Percentiles rank a stretch among this genome's conserved stretches.
These are phyloP conservation scores for Coregonus suidteri DNA, from an alignment of 2,797 vertebrate species.

Conservation along the genomic window DNA sequence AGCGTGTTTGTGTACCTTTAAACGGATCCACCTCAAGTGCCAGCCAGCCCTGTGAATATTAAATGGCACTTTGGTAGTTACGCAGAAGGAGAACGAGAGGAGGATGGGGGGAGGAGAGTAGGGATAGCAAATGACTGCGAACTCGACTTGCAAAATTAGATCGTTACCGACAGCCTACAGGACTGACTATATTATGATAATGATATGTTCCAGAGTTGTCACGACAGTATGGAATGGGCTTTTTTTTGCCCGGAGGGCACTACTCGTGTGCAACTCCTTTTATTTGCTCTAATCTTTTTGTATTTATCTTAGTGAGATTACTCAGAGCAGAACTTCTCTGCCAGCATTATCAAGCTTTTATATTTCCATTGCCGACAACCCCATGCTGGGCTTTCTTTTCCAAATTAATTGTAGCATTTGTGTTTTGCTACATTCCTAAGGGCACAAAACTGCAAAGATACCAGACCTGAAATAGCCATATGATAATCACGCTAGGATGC, in stretches of 20 bases:
- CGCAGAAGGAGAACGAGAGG: constrained; percentile 25
- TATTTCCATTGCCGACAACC: constrained; percentile 22
- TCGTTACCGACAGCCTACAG: constrained; percentile 64
- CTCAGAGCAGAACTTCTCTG: constrained; percentile 46
- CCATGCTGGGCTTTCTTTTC: constrained; percentile 34
- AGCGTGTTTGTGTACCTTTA: constrained; percentile 42
- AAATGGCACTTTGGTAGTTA: constrained; percentile 49
- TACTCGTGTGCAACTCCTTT: constrained; percentile 56
- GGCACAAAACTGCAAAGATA: constrained; percentile 17
- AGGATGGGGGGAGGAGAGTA: constrained; percentile 40
- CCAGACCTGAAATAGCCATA: constrained; percentile 19
- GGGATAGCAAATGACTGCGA: constrained; percentile 28
- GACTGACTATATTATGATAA: constrained; percentile 68
- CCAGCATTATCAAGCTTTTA: constrained; percentile 27
- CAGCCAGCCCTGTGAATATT: constrained; percentile 59
- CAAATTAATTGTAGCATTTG: constrained; percentile 39
- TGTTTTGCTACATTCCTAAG: constrained; percentile 24
- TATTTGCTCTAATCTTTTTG: constrained; percentile 62
- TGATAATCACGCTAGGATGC: constrained; percentile 8
- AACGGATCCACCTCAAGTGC: constrained; percentile 59
- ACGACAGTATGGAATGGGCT: constrained; percentile 56
- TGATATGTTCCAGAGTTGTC: constrained; percentile 67
- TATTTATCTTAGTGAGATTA: constrained; percentile 54
- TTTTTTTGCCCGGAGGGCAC: constrained; percentile 49
- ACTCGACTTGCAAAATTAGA: constrained; percentile 23